Conservation (phyloP, 2,797 vertebrate genomes). For the Acipenser oxyrinchus region DNA sequence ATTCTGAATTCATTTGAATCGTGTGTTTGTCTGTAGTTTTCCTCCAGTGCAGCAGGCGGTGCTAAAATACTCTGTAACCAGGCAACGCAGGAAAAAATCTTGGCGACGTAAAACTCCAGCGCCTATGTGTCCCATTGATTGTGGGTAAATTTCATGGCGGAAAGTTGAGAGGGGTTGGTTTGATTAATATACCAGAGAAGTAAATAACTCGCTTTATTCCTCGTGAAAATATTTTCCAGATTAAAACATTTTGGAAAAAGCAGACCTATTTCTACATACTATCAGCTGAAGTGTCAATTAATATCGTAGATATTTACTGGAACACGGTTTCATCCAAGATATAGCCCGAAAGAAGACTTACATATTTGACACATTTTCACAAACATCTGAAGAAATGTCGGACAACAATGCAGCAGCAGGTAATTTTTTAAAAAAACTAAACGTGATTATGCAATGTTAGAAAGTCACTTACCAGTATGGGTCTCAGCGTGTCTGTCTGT, state of each 20-base stretch:
- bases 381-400: slow-evolving; percentile 26
- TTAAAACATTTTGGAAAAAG: background rate
- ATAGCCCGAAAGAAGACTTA: background rate
- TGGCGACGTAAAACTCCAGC: slow-evolving; percentile 1
- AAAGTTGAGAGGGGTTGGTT: slow-evolving; percentile 15
- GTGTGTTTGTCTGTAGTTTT: background rate
- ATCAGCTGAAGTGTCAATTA: background rate
- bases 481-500: background rate
- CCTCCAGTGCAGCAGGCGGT: background rate
- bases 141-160: slow-evolving; percentile 35
- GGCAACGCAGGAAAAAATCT: background rate
- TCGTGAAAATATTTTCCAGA: background rate
- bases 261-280: background rate
- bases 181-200: background rate
- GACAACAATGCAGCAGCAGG: slow-evolving; percentile 28
- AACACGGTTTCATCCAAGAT: background rate
- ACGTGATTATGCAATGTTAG: background rate
- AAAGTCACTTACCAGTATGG: background rate
- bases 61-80: background rate
- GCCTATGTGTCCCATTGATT: slow-evolving; percentile 5
- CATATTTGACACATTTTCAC: background rate
- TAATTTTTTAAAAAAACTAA: background rate
- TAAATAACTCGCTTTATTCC: background rate
- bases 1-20: too few relatives aligned
- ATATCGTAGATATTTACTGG: background rate